Percentiles rank a stretch among this genome's conserved stretches.
Conservation (phyloP, 2,797 vertebrate species). For the Cyprinella venusta region DNA sequence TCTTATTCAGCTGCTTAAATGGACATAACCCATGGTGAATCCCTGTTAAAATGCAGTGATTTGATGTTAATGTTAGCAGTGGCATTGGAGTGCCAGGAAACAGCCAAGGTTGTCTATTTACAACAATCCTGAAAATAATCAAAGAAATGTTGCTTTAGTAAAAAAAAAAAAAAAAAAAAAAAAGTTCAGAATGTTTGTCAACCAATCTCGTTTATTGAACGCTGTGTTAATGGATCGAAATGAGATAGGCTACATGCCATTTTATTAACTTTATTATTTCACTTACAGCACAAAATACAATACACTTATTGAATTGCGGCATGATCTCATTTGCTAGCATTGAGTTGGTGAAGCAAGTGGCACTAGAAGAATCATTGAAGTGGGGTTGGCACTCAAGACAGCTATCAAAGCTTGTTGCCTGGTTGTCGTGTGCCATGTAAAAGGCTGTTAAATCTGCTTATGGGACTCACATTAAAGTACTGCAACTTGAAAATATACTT, state of each 20-base stretch:
- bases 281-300: neutral
- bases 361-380: neutral
- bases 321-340: neutral
- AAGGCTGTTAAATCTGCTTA: neutral
- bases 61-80: neutral
- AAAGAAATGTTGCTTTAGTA: neutral
- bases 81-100: neutral
- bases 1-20: neutral
- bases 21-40: neutral
- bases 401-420: conserved; percentile 3
- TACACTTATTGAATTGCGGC: neutral
- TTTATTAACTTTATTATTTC: neutral
- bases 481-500: conserved; percentile 8
- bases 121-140: neutral
- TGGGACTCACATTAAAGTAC: neutral
- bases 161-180: neutral
- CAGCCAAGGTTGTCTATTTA: neutral
- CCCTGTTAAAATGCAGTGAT: neutral
- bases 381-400: neutral
- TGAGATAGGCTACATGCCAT: neutral
- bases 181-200: neutral
- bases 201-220: neutral
- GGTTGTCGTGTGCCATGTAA: neutral
- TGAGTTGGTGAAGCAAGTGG: neutral
- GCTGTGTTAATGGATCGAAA: too few relatives aligned